Evolutionary conservation across 2,888 invertebrate genomes (phyloP), one percentile per base, ranked within the genome.

Genomic region (Stictocephala bisonia): DNA sequence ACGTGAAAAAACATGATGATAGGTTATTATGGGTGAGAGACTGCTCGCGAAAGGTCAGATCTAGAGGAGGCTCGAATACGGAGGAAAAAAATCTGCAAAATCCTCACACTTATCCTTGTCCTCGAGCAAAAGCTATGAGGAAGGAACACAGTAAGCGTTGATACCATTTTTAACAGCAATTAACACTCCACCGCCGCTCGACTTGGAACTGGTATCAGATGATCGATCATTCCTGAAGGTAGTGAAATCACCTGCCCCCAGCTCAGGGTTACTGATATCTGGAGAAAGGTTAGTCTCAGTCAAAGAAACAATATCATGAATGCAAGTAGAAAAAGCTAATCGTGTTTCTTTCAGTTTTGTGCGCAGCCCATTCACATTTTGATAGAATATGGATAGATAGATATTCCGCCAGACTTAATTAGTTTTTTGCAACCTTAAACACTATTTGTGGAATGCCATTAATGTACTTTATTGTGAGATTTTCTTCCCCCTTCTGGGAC

Each of bases 381-480:
- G 64, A 44, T 64, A 64, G 6, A 13, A 64, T 13, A 64, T 26
- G 6, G 64, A 3, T 2, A 64, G 1, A 64, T 31, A 31, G 64
- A 26, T 64, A 40, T 22, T 64, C 40, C 41, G 64, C 15, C 44
- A 44, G 22, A n/a, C 24, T 40, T 41, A 22, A 18, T 26, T 64
- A 40, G 41, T 64, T 64, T 64, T 64, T 64, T 15, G 1, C 11
- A 41, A 3, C 24, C 60, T 60, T 13, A 18, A 26, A 18, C n/a
- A 67, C 48, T 1, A 67, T 67, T 27, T 48, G 44, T 27, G 67
- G 67, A 3, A 67, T 13, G 2, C 48, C 48, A 44, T 67, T 67
- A 13, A 67, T 24, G 11, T 67, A 67, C 13, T 44, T 67, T 24
- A 67, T 67, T 24, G 67, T 41, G n/a, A 67, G 67, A 18, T 67